These are phyloP conservation scores for Hermetia illucens DNA, from an alignment of 1,140 invertebrate species.

Conservation along the genomic window DNA sequence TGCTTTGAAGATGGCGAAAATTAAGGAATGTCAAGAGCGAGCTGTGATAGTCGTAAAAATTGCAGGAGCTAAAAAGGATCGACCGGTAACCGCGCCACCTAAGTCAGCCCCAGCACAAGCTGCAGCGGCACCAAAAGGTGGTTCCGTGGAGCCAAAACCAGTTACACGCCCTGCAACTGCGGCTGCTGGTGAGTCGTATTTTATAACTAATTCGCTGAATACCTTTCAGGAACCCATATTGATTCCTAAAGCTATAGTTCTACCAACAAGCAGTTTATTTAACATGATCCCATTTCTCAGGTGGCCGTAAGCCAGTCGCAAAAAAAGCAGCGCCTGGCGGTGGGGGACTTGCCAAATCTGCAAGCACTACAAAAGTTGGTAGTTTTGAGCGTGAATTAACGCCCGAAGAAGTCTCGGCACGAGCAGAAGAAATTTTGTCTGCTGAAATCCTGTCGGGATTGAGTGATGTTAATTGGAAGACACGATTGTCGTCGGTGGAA, in stretches of 20 bases:
- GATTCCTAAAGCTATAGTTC: too few species aligned
- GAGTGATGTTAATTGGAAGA: conserved; percentile 75
- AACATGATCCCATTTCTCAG: too few species aligned
- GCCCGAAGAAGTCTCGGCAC: conserved; percentile 57
- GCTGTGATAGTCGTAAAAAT: conserved; percentile 71
- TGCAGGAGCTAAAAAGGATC: conserved; percentile 42
- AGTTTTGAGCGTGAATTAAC: conserved; percentile 37
- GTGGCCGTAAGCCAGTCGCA: conserved; percentile 8
- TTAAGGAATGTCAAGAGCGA: conserved; percentile 88
- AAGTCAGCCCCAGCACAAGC: conserved; percentile 27
- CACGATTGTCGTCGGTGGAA: conserved; percentile 61
- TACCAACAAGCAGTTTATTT: too few species aligned
- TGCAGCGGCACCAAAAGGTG: conserved; percentile 34
- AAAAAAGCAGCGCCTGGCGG: conserved; percentile 15
- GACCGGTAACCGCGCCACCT: conserved; percentile 40
- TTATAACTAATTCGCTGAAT: too few species aligned
- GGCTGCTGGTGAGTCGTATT: conserved; percentile 26
- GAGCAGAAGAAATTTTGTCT: conserved; percentile 45
- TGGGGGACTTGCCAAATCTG: conserved; percentile 18
- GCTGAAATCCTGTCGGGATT: conserved; percentile 51
- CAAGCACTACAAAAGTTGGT: conserved; percentile 27
- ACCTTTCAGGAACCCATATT: too few species aligned
- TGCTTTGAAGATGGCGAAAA: conserved; percentile 85
- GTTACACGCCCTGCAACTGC: conserved; percentile 37
- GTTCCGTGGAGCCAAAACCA: conserved; percentile 37